Percentiles rank a stretch among this genome's conserved stretches.
phyloP scores from a whole-genome alignment of 2,113 vertebrate genomes.

The Phaethon lepturus region DNA sequence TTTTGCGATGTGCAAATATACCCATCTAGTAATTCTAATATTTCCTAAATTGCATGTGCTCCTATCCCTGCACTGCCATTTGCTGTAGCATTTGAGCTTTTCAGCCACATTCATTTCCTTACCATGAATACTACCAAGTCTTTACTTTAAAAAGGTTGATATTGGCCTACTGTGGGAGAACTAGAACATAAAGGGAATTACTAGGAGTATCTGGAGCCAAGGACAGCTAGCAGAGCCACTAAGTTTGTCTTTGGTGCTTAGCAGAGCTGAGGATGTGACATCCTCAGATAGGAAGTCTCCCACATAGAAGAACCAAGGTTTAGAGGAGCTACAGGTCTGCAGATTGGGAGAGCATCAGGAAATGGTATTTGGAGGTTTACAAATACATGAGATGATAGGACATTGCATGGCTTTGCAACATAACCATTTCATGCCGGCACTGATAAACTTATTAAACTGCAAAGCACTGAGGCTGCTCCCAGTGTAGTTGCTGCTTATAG shows the following conservation, averaged over 20 bases:
- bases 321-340: background rate
- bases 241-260: background rate
- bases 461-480: background rate
- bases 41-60: background rate
- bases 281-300: background rate
- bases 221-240: background rate
- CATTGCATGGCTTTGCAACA: background rate
- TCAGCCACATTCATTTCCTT: background rate
- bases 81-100: background rate
- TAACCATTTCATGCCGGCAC: background rate
- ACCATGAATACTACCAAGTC: background rate
- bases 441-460: background rate
- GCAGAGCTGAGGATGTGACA: background rate
- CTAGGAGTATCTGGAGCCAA: background rate
- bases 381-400: background rate
- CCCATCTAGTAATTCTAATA: background rate
- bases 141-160: background rate
- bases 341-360: background rate
- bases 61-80: background rate
- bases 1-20: background rate
- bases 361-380: background rate
- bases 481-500: background rate
- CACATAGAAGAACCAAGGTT: background rate
- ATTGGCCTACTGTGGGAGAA: background rate
- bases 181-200: background rate